phyloP scores from a whole-genome alignment of 2,888 invertebrate species.

The Venusia cambrica region DNA sequence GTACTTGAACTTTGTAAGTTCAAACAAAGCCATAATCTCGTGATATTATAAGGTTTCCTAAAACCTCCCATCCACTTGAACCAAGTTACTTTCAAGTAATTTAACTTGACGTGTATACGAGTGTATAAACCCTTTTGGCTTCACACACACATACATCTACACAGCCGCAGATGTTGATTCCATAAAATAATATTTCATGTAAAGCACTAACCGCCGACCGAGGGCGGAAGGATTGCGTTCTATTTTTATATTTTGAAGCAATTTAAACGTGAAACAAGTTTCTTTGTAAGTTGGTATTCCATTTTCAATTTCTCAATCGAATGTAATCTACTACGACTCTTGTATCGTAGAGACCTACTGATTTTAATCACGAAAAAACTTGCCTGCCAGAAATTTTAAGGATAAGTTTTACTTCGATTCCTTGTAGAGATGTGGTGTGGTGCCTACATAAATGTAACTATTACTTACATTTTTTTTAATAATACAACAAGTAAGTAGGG shows the following conservation, averaged over 20 bases:
- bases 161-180: slow-evolving; percentile 77
- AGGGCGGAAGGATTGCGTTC: slow-evolving; percentile 81
- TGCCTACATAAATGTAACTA: too few relatives aligned
- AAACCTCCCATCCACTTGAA: slow-evolving; percentile 73
- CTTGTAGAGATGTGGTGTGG: too few relatives aligned
- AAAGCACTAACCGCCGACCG: slow-evolving; percentile 75
- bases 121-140: slow-evolving; percentile 69
- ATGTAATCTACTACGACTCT: too few relatives aligned
- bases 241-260: slow-evolving; percentile 77
- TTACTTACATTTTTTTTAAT: too few relatives aligned
- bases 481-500: too few relatives aligned
- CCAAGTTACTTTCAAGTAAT: slow-evolving; percentile 71
- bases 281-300: slow-evolving; percentile 18
- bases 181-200: slow-evolving; percentile 82
- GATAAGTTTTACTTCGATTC: too few relatives aligned
- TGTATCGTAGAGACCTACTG: too few relatives aligned
- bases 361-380: too few relatives aligned
- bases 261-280: slow-evolving; percentile 50
- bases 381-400: too few relatives aligned
- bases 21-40: slow-evolving; percentile 33
- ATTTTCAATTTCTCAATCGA: slow-evolving; percentile 17
- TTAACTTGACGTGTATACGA: slow-evolving; percentile 57
- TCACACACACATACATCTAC: slow-evolving; percentile 58
- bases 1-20: slow-evolving; percentile 8
- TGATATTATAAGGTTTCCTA: slow-evolving; percentile 51